Evolutionary conservation across 2,888 invertebrate genomes (phyloP), one percentile per base, ranked within the genome.

Genomic region (Terebella lapidaria): DNA sequence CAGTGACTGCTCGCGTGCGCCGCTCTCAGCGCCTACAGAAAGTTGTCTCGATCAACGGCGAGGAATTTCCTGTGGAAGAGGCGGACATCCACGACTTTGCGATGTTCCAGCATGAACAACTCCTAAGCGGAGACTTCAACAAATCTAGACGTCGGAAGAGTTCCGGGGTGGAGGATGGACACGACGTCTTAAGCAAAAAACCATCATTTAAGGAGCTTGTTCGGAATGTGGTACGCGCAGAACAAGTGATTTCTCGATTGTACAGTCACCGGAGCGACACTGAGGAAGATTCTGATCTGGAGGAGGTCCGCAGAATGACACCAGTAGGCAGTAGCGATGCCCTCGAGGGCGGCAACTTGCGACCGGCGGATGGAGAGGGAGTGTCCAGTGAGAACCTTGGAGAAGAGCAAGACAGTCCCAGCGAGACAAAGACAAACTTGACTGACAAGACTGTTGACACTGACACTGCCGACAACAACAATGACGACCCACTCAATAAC

Each of bases 51-150:
- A 76, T 78, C 35, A 78, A 78, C 61, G 77, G 77, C 27, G 75
- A 77, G 62, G 62, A 71, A 55, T 58, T 75, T 46, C 70, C 72
- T 5, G 18, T 54, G 18, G 57, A 67, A 27, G 60, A 70, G 25
- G 63, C 78, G 46, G 74, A 77, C 64, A 78, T 78, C 63, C 79
- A 78, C 65, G 76, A 78, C 64, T 75, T 68, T 69, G 74, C 78
- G 53, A 64, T 64, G 10, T 79, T 78, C 70, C 77, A 76, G 62
- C 71, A 72, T 59, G 72, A 74, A 53, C 70, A 75, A 20, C 61
- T 58, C 28, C 28, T 69, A 3, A 61, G 63, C 1, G 35, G 47
- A 10, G 47, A 60, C 49, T 68, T 69, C 56, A 61, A 56, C 46
- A 60, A 45, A 46, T 56, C 56, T 15, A 55, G 61, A 24, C 35